Percentiles rank a stretch among this genome's conserved stretches.
Conservation (phyloP, 2,888 invertebrate genomes). For the Lycocerus yunnanus region DNA sequence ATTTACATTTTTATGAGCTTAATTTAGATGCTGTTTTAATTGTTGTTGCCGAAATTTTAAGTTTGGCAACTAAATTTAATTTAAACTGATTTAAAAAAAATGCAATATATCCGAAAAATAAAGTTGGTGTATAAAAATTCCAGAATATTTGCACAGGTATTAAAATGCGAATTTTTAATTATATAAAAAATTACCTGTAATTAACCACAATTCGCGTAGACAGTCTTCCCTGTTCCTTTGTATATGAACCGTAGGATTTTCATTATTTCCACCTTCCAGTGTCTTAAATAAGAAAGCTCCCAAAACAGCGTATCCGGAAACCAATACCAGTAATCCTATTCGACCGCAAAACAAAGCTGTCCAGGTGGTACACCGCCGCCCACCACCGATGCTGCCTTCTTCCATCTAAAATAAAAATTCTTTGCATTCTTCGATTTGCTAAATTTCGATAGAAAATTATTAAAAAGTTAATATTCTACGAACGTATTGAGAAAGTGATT, state of each 20-base stretch:
- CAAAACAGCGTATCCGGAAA: conserved; percentile 52
- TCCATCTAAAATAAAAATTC: conserved; percentile 46
- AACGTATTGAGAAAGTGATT: conserved; percentile 22
- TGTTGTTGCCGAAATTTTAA: not conserved
- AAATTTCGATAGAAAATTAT: not conserved
- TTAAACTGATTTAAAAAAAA: not conserved
- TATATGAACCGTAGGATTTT: conserved; percentile 40
- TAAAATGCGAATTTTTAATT: not conserved
- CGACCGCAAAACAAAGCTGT: conserved; percentile 52
- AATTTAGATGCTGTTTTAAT: not conserved
- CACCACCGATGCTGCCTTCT: conserved; percentile 33
- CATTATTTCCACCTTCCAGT: conserved; percentile 48
- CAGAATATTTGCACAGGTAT: not conserved
- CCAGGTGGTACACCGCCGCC: conserved; percentile 35
- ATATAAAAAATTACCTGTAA: conserved; percentile 67
- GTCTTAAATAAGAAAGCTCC: conserved; percentile 53
- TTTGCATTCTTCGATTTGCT: not conserved
- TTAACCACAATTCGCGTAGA: conserved; percentile 75
- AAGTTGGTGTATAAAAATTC: not conserved
- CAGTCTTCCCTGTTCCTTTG: conserved; percentile 58
- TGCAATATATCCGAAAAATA: not conserved
- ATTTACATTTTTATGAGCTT: conserved; percentile 10
- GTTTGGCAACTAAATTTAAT: not conserved
- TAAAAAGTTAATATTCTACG: conserved; percentile 10
- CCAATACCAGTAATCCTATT: conserved; percentile 49